Evolutionary conservation across 2,888 invertebrate genomes (phyloP).

Genomic region (Volucella inflata): DNA sequence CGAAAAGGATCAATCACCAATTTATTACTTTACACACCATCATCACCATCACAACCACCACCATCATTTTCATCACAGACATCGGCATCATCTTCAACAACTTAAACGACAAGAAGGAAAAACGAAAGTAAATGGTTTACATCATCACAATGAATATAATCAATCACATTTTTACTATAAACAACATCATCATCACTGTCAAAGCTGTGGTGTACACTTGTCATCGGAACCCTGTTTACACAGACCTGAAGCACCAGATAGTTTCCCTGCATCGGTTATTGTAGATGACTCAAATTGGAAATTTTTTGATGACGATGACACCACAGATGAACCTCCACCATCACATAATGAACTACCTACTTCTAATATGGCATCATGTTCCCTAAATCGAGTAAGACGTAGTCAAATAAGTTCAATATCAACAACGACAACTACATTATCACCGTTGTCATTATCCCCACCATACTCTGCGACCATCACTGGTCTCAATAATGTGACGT

Average conservation of each 20-base stretch:
- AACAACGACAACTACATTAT: conserved; percentile 70
- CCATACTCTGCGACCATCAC: conserved; percentile 45
- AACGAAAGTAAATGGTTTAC: conserved; percentile 4
- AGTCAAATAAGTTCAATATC: conserved; percentile 69
- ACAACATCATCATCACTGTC: conserved; percentile 54
- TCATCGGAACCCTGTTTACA: conserved; percentile 33
- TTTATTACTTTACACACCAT: conserved; percentile 59
- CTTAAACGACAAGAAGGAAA: conserved; percentile 13
- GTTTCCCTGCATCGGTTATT: conserved; percentile 41
- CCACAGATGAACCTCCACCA: conserved; percentile 27
- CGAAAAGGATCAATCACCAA: conserved; percentile 63
- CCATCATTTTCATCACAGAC: conserved; percentile 21
- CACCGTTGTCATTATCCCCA: conserved; percentile 66
- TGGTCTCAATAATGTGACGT: neutral
- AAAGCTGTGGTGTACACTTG: conserved; percentile 11
- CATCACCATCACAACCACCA: conserved; percentile 50
- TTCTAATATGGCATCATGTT: conserved; percentile 7
- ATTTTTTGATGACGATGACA: conserved; percentile 63
- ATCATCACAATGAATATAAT: neutral
- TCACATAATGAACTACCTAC: neutral
- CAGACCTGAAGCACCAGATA: conserved; percentile 25
- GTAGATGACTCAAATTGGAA: conserved; percentile 60
- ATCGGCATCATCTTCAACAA: conserved; percentile 24
- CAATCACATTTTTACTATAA: conserved; percentile 36
- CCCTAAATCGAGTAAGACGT: conserved; percentile 54